Conservation (phyloP, 2,113 vertebrate species). For the Helogale parvula region DNA sequence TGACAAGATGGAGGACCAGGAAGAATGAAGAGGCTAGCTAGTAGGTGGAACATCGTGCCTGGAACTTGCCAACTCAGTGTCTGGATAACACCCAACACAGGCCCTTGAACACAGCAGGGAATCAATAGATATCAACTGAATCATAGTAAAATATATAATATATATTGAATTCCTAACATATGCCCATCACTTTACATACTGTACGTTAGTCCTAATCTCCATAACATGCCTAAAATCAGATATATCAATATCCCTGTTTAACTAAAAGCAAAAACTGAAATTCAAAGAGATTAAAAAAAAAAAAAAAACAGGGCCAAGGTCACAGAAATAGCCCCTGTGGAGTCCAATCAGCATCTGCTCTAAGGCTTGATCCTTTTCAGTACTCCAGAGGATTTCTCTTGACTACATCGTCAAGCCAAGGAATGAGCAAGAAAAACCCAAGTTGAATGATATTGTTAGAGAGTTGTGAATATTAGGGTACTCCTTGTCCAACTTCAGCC, state of each 20-base stretch:
- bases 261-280: neutral
- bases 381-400: neutral
- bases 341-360: neutral
- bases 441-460: neutral
- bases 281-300: neutral
- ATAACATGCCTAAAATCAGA: neutral
- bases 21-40: neutral
- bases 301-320: neutral
- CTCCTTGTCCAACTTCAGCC: neutral
- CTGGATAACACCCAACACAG: neutral
- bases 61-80: neutral
- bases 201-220: neutral
- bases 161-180: neutral
- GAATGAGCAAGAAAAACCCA: neutral
- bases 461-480: neutral
- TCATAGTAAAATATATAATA: neutral
- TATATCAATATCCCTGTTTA: neutral
- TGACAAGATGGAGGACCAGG: neutral
- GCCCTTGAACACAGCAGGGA: neutral
- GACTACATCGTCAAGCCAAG: neutral
- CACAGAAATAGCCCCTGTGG: neutral
- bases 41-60: neutral
- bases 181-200: neutral
- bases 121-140: neutral
- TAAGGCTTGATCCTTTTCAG: neutral